Percentiles rank a stretch among this genome's conserved stretches.
These are phyloP conservation scores for Pemphigus obesinymphae DNA, from an alignment of 1,140 invertebrate genomes.

Conservation along the genomic window DNA sequence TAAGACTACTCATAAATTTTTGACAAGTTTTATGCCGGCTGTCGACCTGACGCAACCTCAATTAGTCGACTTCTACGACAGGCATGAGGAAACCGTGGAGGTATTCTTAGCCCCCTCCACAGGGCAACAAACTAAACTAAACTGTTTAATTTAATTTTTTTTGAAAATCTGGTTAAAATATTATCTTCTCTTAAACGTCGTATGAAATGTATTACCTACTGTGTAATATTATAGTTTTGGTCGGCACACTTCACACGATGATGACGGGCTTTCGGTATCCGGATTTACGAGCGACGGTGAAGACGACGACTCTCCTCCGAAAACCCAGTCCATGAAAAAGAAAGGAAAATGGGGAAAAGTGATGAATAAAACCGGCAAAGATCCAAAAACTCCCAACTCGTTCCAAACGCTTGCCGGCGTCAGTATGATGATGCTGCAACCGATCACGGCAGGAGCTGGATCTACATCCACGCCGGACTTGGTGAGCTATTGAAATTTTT, in stretches of 20 bases:
- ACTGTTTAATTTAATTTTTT: too few relatives aligned
- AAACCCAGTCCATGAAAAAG: slow-evolving; percentile 34
- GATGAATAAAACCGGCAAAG: slow-evolving; percentile 30
- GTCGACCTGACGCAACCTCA: too few relatives aligned
- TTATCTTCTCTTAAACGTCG: too few relatives aligned
- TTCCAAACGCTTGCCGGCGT: slow-evolving; percentile 39
- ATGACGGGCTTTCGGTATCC: slow-evolving; percentile 27
- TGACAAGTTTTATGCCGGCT: too few relatives aligned
- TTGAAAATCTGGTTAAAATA: too few relatives aligned
- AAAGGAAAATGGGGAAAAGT: slow-evolving; percentile 39
- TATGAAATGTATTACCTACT: background rate
- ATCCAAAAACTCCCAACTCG: slow-evolving; percentile 39
- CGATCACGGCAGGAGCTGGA: slow-evolving; percentile 35
- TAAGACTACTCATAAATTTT: too few relatives aligned
- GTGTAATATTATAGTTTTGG: slow-evolving; percentile 29
- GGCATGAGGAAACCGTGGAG: too few relatives aligned
- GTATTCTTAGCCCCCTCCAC: too few relatives aligned
- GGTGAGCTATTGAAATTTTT: background rate
- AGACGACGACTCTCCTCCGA: background rate
- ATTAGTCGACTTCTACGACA: too few relatives aligned
- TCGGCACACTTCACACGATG: slow-evolving; percentile 33
- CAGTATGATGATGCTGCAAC: slow-evolving; percentile 42
- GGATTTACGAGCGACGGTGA: slow-evolving; percentile 27
- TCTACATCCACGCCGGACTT: slow-evolving; percentile 37
- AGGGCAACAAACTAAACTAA: too few relatives aligned